Conservation (phyloP, 1,140 invertebrate species). For the Ips typographus region DNA sequence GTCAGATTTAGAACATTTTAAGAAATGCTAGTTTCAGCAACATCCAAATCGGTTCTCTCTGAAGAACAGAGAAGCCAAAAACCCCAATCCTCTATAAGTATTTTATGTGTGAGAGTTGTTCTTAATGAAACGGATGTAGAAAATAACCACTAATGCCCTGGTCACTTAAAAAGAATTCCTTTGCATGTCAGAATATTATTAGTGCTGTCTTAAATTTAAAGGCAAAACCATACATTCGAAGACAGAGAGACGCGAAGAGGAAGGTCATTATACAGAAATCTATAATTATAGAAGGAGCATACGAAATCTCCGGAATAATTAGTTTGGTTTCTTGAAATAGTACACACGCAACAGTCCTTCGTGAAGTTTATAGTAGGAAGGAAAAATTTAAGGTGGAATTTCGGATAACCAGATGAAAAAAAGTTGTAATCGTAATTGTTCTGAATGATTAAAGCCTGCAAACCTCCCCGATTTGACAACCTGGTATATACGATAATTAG, state of each 20-base stretch:
- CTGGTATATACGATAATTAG: not conserved
- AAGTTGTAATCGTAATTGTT: no score
- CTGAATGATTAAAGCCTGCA: no score
- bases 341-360: not conserved
- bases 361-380: no score
- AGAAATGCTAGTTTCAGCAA: no score
- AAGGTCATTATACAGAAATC: slow-evolving; percentile 30
- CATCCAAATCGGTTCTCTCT: no score
- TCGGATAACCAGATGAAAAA: no score
- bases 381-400: no score
- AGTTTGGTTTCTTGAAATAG: slow-evolving; percentile 8
- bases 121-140: slow-evolving; percentile 30
- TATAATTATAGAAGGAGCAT: slow-evolving; percentile 25
- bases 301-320: slow-evolving; percentile 20
- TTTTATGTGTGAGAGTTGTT: not conserved
- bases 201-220: slow-evolving; percentile 24
- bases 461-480: no score
- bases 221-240: slow-evolving; percentile 23
- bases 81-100: no score
- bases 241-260: slow-evolving; percentile 13
- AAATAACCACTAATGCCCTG: slow-evolving; percentile 22
- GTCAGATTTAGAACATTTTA: no score
- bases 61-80: no score
- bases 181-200: slow-evolving; percentile 32
- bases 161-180: slow-evolving; percentile 29